Evolutionary conservation across 2,797 vertebrate genomes (phyloP), one percentile per base, ranked within the genome.

Genomic region (Meda fulgida): DNA sequence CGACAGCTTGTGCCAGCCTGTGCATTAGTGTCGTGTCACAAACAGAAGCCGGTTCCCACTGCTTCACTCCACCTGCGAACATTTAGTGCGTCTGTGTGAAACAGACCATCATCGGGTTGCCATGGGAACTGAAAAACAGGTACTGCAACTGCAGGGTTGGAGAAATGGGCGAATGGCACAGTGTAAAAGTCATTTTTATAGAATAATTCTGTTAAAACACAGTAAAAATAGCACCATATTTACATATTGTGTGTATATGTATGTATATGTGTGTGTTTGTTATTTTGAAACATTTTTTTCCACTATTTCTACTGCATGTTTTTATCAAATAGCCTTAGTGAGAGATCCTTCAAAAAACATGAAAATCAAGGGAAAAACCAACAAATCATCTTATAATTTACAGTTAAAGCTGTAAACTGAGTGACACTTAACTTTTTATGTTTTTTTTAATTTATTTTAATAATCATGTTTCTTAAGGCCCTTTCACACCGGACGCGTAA

Each of bases 121-220:
- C 67, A 88, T 88, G 85, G 82, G 72, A 88, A 86, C 87, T 84
- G 80, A 67, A 84, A 84, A 60, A 36, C 78, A 79, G 83, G 78
- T 78, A 67, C 67, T 38, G 36, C 46, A 2, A 29, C 46, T 80
- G 84, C 78, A 26, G 66, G 18, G 18, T 70, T 43, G 7, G 81
- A 58, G 71, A 48, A 36, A 48, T 70, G 73, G 18, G 67, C 3
- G 31, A 9, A 65, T 21, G 9, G 63, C 29, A 7, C 29, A 7
- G 26, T 18, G 63, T 29, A 3, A 2, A 65, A 7, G 26, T 16
- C 0, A 1, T 65, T 65, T 65, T 65, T 65, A 65, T 14, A 65
- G 14, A 16, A 7, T 65, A 18, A 65, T 18, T 65, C 26, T 14
- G 26, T 16, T 26, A 63, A 26, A 6, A 13, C 51, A 5, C 19